Evolutionary conservation across 2,888 invertebrate genomes (phyloP), one percentile per base, ranked within the genome.

Genomic region (Ligdia adustata): DNA sequence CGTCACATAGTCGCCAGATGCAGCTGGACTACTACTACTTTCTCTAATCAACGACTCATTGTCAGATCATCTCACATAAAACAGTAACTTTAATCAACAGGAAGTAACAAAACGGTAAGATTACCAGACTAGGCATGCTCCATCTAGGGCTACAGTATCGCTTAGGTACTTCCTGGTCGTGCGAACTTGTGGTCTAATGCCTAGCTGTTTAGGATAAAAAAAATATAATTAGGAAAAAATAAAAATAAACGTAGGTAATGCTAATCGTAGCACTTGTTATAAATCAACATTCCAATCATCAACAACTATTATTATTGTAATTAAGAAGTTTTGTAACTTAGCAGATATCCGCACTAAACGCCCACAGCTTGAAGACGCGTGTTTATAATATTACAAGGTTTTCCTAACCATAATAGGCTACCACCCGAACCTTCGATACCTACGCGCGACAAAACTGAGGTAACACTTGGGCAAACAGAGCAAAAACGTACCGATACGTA

Each of bases 1-100:
- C 43, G 35, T 20, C 64, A 11, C 28, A 41, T 48, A 27, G 14
- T 50, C 20, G 29, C 16, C n/a, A 20, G 5, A 11, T 44, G 57
- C 63, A 64, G 61, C 65, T 56, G 47, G 24, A 43, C 57, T 62
- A 61, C 64, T 66, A 61, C 68, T 72, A 77, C 80, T 80, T 83
- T 83, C 82, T 80, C 82, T 80, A 82, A 77, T 77, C 76, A 77
- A 55, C 48, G 20, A 26, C 27, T 9, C 42, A 46, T 39, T 48
- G 40, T 45, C 46, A 41, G 13, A 45, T 28, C n/a, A 16, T 27
- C 18, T 12, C 7, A 9, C 9, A 9, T 31, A 5, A 5, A 16
- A 15, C n/a, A n/a, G n/a, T n/a, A 12, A n/a, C 16, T 2, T 37
- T 27, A 18, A 37, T 27, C 16, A 18, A 9, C 27, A 11, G 16